These are phyloP conservation scores for Resseliella maxima DNA, from an alignment of 2,888 invertebrate genomes.

Conservation along the genomic window DNA sequence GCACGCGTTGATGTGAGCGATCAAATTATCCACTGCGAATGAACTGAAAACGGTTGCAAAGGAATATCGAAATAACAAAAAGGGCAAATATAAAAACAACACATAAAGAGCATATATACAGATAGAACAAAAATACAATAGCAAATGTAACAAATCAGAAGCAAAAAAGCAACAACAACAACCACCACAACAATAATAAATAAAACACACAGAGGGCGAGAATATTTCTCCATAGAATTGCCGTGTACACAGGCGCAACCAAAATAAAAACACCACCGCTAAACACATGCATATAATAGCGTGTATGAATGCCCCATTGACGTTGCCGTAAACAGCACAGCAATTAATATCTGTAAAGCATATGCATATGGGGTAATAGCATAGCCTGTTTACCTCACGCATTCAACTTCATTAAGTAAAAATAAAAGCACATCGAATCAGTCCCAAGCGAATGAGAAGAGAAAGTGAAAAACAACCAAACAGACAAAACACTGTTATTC, in stretches of 20 bases:
- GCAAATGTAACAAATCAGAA: neutral
- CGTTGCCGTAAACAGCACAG: neutral
- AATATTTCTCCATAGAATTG: neutral
- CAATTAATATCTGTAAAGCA: constrained; percentile 12
- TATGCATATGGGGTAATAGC: neutral
- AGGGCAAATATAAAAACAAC: neutral
- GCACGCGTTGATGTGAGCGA: constrained; percentile 6
- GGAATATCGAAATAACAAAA: neutral
- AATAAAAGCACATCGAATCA: neutral
- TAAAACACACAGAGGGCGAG: too few relatives aligned
- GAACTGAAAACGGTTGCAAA: constrained; percentile 11
- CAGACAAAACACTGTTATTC: neutral
- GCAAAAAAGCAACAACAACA: neutral
- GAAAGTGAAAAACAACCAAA: neutral
- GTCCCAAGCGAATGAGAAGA: neutral
- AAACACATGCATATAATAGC: constrained; percentile 8
- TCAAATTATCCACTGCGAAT: neutral
- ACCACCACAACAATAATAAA: neutral
- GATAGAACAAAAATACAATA: neutral
- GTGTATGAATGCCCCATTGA: neutral
- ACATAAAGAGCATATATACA: neutral
- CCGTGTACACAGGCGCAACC: constrained; percentile 13
- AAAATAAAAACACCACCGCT: neutral
- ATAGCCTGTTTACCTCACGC: constrained; percentile 1
- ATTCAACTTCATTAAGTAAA: constrained; percentile 7